Evolutionary conservation across 2,888 invertebrate species (phyloP).

Genomic region (Tachina grossa): DNA sequence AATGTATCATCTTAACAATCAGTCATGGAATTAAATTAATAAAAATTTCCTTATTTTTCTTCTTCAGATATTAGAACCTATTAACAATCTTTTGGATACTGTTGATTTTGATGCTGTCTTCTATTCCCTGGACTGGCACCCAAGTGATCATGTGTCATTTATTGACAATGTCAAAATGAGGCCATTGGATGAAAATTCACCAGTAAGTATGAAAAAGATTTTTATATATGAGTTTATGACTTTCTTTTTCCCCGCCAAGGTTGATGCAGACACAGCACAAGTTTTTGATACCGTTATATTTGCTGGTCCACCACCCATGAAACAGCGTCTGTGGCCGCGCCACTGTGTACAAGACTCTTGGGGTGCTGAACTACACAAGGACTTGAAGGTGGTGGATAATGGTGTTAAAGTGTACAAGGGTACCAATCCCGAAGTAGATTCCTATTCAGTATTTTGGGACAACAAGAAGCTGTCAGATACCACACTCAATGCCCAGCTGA

Average conservation of each 20-base stretch:
- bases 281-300: slow-evolving; percentile 97
- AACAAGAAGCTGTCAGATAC: slow-evolving; percentile 96
- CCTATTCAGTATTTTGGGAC: slow-evolving; percentile 99
- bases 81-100: slow-evolving; percentile 91
- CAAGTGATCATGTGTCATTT: slow-evolving; percentile 94
- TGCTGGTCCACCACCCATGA: slow-evolving; percentile 91
- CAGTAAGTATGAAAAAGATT: slow-evolving; percentile 83
- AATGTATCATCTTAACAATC: too few relatives aligned
- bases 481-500: slow-evolving; percentile 90
- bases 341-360: slow-evolving; percentile 98
- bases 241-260: slow-evolving; percentile 81
- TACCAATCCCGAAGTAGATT: slow-evolving; percentile 96
- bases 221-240: neutral
- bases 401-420: slow-evolving; percentile 94
- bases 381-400: slow-evolving; percentile 90
- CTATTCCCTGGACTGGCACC: slow-evolving; percentile 99
- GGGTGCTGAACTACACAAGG: slow-evolving; percentile 96
- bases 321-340: slow-evolving; percentile 96
- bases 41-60: too few relatives aligned
- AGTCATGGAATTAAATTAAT: too few relatives aligned
- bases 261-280: slow-evolving; percentile 89
- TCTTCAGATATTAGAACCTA: slow-evolving; percentile 92
- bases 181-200: slow-evolving; percentile 88
- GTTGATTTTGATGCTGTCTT: slow-evolving; percentile 94
- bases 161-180: slow-evolving; percentile 94